These are phyloP conservation scores for Colletes collaris DNA, from an alignment of 2,888 invertebrate genomes.

Conservation along the genomic window DNA sequence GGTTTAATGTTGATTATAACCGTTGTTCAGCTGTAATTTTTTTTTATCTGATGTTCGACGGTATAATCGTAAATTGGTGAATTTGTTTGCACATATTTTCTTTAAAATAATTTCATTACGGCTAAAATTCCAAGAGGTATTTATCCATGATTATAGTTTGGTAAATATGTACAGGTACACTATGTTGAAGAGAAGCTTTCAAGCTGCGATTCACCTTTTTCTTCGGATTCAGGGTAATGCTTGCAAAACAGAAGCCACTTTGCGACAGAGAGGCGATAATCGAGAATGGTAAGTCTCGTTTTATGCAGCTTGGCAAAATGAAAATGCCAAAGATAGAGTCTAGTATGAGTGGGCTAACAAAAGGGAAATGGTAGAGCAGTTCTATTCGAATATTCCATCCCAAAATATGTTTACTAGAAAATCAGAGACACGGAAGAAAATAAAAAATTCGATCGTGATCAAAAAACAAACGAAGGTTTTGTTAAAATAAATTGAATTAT, in stretches of 20 bases:
- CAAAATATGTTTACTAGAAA: too few species aligned
- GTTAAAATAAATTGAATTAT: too few species aligned
- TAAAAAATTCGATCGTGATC: too few species aligned
- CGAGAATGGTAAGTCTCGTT: constrained; percentile 34
- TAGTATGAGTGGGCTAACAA: background rate
- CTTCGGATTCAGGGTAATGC: constrained; percentile 28
- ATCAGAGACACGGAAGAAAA: too few species aligned
- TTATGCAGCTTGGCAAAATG: constrained; percentile 19
- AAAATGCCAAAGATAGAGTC: background rate
- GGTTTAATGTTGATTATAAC: background rate
- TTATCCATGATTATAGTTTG: background rate
- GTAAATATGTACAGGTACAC: constrained; percentile 13
- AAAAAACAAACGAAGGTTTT: too few species aligned
- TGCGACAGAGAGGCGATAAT: constrained; percentile 37
- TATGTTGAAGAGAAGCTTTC: constrained; percentile 24
- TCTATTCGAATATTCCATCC: background rate
- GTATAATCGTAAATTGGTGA: background rate
- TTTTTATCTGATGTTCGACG: background rate
- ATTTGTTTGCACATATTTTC: background rate
- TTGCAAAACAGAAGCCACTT: constrained; percentile 41
- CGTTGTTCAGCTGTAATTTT: background rate
- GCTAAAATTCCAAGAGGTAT: background rate
- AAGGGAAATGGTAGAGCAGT: constrained; percentile 1
- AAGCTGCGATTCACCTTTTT: constrained; percentile 25
- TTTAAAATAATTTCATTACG: background rate